A percentile compares a stretch with the other conserved stretches of the same genome.
phyloP scores from a whole-genome alignment of 35 echinoderm and acorn worm genomes.

The Heliocidaris erythrogramma region DNA sequence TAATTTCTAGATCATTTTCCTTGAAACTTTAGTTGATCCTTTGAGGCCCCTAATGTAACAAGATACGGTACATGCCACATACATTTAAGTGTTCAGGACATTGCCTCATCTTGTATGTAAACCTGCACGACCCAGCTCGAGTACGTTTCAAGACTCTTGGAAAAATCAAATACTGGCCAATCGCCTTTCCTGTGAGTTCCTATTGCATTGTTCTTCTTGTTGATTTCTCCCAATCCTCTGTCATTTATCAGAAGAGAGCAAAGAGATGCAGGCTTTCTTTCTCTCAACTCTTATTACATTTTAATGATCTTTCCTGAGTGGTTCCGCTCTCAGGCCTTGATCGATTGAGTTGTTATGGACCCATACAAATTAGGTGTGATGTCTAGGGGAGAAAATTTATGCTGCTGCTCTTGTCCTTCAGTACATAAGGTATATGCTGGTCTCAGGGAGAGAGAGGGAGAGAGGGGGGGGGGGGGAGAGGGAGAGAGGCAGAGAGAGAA shows the following conservation, averaged over 20 bases:
- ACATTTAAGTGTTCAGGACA: too few relatives aligned
- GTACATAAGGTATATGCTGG: not conserved
- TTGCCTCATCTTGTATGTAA: too few relatives aligned
- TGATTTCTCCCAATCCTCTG: not conserved
- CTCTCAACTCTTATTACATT: constrained; percentile 11
- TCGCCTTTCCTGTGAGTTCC: not conserved
- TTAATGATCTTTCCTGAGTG: not conserved
- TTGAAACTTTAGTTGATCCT: too few relatives aligned
- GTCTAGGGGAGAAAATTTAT: not conserved
- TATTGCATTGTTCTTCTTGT: not conserved
- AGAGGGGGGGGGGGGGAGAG: not conserved
- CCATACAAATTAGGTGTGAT: constrained; percentile 5
- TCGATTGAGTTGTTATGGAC: constrained; percentile 10
- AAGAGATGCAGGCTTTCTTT: not conserved
- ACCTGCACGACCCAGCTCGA: too few relatives aligned
- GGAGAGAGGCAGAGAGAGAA: too few relatives aligned
- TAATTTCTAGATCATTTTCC: too few relatives aligned
- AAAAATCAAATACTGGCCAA: too few relatives aligned
- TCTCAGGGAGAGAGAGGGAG: not conserved
- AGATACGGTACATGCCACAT: too few relatives aligned
- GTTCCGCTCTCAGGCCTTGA: not conserved
- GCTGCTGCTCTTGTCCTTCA: not conserved
- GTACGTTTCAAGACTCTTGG: too few relatives aligned
- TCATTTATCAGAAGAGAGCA: not conserved
- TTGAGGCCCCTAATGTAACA: too few relatives aligned